phyloP scores from a whole-genome alignment of 1,140 invertebrate species.

The Phymorhynchus buccinoides region DNA sequence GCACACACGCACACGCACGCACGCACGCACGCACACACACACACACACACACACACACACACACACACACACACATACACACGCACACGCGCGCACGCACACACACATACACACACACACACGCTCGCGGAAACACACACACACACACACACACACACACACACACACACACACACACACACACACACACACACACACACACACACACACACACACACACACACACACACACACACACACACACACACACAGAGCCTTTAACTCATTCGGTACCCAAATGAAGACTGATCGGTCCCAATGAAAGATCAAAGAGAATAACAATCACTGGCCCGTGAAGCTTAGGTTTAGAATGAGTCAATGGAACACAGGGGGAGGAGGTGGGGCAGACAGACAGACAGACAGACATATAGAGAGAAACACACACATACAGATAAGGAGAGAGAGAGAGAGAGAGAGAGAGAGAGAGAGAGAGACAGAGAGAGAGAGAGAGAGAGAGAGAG shows the following conservation, averaged over 20 bases:
- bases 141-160: not conserved
- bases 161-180: not conserved
- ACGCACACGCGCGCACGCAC: not conserved
- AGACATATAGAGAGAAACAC: not conserved
- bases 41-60: not conserved
- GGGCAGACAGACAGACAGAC: not conserved
- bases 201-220: conserved; percentile 10
- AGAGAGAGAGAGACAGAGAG: too few relatives aligned
- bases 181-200: not conserved
- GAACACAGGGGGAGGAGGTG: not conserved
- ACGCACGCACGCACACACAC: conserved; percentile 10
- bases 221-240: conserved; percentile 10
- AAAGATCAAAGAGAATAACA: too few relatives aligned
- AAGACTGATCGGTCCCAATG: too few relatives aligned
- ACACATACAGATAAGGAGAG: not conserved
- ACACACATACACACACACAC: not conserved
- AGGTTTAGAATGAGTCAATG: too few relatives aligned
- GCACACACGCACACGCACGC: conserved; percentile 9
- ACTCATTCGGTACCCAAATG: too few relatives aligned
- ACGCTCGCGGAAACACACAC: not conserved
- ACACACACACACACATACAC: conserved; percentile 3
- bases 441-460: not conserved
- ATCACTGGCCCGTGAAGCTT: too few relatives aligned
- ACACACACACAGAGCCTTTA: not conserved
- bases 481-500: not conserved